Percentiles rank a stretch among this genome's conserved stretches.
These are phyloP conservation scores for Sarcophaga rosellei DNA, from an alignment of 2,888 invertebrate genomes.

Conservation along the genomic window DNA sequence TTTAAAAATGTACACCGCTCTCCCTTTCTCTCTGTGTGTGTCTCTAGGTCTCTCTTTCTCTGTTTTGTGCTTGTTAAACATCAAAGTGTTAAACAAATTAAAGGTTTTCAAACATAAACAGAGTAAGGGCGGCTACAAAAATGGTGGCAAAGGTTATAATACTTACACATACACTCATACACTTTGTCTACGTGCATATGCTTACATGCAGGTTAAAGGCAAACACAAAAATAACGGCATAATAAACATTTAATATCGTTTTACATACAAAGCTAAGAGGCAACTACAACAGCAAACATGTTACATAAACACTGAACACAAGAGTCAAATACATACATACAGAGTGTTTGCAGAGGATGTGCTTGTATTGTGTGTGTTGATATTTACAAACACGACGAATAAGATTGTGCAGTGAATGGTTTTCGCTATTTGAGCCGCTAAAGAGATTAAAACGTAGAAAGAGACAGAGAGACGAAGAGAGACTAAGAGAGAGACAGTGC, in stretches of 20 bases:
- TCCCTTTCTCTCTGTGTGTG: background rate
- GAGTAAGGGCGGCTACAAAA: conserved; percentile 37
- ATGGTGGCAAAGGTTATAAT: background rate
- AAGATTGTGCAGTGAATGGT: background rate
- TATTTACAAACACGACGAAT: background rate
- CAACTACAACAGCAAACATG: conserved; percentile 10
- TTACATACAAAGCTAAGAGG: conserved; percentile 12
- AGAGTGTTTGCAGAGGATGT: background rate
- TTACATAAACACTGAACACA: background rate
- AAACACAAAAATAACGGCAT: conserved; percentile 24
- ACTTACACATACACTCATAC: background rate
- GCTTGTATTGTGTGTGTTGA: background rate
- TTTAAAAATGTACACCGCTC: conserved; percentile 27
- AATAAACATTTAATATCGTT: conserved; percentile 36
- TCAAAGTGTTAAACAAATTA: conserved; percentile 64
- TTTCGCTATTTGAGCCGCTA: conserved; percentile 31
- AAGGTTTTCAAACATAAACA: conserved; percentile 47
- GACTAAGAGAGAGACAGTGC: background rate
- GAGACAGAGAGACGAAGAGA: background rate
- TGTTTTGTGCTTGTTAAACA: conserved; percentile 48
- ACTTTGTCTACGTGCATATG: background rate
- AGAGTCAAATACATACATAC: background rate
- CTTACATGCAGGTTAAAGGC: conserved; percentile 1
- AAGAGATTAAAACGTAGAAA: background rate
- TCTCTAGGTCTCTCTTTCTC: background rate